Conservation (phyloP, 1,140 invertebrate genomes). For the Drosophila ficusphila region DNA sequence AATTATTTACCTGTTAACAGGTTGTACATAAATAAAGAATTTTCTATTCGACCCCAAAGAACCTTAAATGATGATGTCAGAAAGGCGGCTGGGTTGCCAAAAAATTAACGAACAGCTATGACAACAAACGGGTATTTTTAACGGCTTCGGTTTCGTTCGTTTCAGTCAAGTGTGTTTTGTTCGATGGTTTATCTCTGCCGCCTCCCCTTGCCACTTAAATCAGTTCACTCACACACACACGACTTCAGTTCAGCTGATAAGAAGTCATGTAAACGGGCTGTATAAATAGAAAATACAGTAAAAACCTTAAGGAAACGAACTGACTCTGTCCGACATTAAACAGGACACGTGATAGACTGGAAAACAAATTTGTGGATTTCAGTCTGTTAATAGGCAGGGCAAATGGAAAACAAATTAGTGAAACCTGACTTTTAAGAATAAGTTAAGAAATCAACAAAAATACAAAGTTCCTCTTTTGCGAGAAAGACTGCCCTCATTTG, state of each 20-base stretch:
- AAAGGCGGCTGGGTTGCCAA: constrained; percentile 14
- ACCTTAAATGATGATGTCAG: constrained; percentile 25
- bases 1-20: too few species aligned
- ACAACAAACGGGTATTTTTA: constrained; percentile 54
- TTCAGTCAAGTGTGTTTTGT: constrained; percentile 43
- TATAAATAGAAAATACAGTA: constrained; percentile 36
- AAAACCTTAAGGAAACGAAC: background rate
- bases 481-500: background rate
- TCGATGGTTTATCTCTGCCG: constrained; percentile 53
- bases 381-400: too few species aligned
- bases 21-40: too few species aligned
- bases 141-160: constrained; percentile 10
- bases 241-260: constrained; percentile 46
- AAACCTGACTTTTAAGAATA: background rate
- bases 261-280: constrained; percentile 18
- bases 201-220: background rate
- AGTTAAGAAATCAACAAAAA: background rate
- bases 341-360: background rate
- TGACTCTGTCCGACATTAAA: too few species aligned
- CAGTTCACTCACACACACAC: constrained; percentile 7
- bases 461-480: background rate
- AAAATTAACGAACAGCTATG: constrained; percentile 21
- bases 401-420: too few species aligned
- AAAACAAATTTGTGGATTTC: too few species aligned
- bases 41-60: background rate